phyloP scores from a whole-genome alignment of 2,888 invertebrate genomes.

The Ormyrus rosae region DNA sequence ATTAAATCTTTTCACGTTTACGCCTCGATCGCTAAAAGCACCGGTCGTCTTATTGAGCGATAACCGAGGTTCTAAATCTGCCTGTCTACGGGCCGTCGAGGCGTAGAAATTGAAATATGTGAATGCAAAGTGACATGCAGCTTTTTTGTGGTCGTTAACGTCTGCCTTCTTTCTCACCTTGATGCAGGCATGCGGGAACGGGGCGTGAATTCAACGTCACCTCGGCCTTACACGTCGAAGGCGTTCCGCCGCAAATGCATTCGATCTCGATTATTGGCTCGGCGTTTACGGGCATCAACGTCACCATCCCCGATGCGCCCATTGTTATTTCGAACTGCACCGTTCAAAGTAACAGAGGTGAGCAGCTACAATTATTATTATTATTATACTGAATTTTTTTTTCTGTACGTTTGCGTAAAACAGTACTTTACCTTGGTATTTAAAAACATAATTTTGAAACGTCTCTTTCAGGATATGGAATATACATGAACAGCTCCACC shows the following conservation, averaged over 20 bases:
- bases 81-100: too few relatives aligned
- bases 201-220: constrained; percentile 87
- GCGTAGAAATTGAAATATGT: constrained; percentile 4
- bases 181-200: constrained; percentile 85
- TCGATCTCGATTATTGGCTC: constrained; percentile 90
- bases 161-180: neutral
- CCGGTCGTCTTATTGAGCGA: neutral
- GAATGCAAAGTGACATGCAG: neutral
- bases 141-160: constrained; percentile 5
- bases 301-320: constrained; percentile 89
- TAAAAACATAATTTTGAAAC: constrained; percentile 16
- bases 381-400: neutral
- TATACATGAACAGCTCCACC: constrained; percentile 92
- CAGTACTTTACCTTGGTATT: neutral
- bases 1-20: too few relatives aligned
- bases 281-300: constrained; percentile 95
- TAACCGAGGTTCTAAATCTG: neutral
- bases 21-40: neutral
- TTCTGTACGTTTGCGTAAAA: neutral
- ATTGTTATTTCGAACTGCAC: constrained; percentile 88
- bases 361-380: constrained; percentile 29
- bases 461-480: constrained; percentile 85
- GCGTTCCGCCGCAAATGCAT: constrained; percentile 92
- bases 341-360: constrained; percentile 87
- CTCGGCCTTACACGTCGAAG: constrained; percentile 91